These are phyloP conservation scores for Enteromius trimaculatus DNA, from an alignment of 2,797 vertebrate genomes.

Conservation along the genomic window DNA sequence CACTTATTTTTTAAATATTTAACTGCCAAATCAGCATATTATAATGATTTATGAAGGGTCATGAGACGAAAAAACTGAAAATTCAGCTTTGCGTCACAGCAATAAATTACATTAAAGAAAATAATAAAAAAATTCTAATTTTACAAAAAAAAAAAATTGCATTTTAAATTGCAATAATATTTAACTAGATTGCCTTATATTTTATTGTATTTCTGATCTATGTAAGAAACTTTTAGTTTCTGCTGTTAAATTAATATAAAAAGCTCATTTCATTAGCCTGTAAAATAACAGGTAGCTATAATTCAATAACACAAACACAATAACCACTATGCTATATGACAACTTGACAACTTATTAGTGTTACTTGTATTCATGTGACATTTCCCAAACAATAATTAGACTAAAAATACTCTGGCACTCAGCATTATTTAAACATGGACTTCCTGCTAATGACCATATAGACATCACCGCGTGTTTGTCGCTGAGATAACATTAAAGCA, in stretches of 20 bases:
- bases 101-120: neutral
- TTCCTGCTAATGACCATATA: neutral
- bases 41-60: neutral
- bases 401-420: neutral
- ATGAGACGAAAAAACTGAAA: neutral
- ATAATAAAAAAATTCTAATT: no score
- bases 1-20: neutral
- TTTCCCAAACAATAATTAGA: neutral
- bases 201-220: neutral
- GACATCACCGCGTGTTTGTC: neutral
- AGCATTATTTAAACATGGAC: neutral
- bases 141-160: no score
- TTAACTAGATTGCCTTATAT: neutral
- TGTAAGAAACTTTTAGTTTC: neutral
- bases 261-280: neutral
- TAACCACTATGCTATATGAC: neutral
- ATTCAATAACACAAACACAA: neutral
- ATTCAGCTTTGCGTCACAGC: neutral
- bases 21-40: neutral
- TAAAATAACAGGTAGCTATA: slow-evolving; percentile 1
- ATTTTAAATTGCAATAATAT: neutral
- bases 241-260: neutral
- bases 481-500: slow-evolving; percentile 23
- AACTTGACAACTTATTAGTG: slow-evolving; percentile 1
- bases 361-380: slow-evolving; percentile 3